phyloP scores from a whole-genome alignment of 2,888 invertebrate genomes.

The Hypercompe scribonia region DNA sequence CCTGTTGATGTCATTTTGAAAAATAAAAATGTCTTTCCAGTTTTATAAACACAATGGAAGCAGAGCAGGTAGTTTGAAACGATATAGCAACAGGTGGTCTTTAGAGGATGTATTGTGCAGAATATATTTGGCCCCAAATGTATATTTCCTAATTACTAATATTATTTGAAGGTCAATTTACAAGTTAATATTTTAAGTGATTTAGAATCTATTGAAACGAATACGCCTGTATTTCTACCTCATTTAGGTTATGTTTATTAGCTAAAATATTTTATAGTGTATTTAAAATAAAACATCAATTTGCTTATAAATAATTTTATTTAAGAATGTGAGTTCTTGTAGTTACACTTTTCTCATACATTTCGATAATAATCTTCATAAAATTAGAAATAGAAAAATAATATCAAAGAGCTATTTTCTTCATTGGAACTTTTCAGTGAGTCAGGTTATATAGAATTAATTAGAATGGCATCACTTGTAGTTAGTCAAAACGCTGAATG shows the following conservation, averaged over 20 bases:
- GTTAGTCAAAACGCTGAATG: constrained; percentile 56
- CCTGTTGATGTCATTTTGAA: too few relatives aligned
- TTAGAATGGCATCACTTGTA: constrained; percentile 56
- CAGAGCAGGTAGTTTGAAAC: background rate
- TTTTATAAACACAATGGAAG: background rate
- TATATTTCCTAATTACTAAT: background rate
- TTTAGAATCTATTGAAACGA: constrained; percentile 8
- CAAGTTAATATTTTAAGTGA: background rate
- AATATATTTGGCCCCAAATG: background rate
- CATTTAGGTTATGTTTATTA: constrained; percentile 30
- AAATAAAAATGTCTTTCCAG: background rate
- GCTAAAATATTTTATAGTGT: constrained; percentile 34
- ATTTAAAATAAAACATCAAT: constrained; percentile 70
- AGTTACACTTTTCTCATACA: constrained; percentile 82
- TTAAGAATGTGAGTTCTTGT: constrained; percentile 82
- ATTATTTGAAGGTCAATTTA: background rate
- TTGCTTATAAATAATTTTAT: constrained; percentile 84
- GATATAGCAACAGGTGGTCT: background rate
- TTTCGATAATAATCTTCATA: constrained; percentile 82
- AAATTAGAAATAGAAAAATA: constrained; percentile 87
- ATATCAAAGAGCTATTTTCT: constrained; percentile 84
- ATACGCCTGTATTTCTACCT: constrained; percentile 37
- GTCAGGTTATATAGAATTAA: constrained; percentile 65
- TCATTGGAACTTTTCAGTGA: constrained; percentile 80
- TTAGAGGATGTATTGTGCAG: background rate